These are phyloP conservation scores for Branchipolynoe longqiensis DNA, from an alignment of 2,888 invertebrate genomes.

Conservation along the genomic window DNA sequence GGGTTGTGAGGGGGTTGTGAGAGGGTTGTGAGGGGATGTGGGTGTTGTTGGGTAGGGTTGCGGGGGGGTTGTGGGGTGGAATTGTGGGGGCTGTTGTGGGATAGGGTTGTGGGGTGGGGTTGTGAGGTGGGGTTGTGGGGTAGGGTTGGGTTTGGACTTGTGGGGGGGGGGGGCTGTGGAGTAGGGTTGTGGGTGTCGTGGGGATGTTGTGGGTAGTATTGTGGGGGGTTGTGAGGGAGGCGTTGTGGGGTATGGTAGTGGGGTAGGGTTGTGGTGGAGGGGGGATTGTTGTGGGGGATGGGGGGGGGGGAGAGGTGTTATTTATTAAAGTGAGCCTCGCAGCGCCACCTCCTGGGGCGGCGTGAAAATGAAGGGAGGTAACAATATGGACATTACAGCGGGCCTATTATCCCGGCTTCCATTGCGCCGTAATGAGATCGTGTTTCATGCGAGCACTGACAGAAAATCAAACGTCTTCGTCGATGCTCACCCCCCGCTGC, in stretches of 20 bases:
- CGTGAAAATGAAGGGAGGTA: conserved; percentile 44
- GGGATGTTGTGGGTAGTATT: neutral
- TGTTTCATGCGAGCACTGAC: conserved; percentile 31
- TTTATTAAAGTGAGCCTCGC: conserved; percentile 3
- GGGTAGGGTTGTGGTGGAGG: neutral
- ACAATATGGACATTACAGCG: conserved; percentile 51
- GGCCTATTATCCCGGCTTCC: conserved; percentile 46
- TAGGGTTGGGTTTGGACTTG: neutral
- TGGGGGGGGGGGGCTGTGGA: too few relatives aligned
- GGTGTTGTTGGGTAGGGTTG: neutral
- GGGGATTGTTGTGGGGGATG: neutral
- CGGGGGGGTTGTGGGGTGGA: neutral
- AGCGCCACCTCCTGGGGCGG: conserved; percentile 23
- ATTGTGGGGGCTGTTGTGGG: neutral
- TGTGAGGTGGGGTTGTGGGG: neutral
- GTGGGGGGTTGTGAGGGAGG: neutral
- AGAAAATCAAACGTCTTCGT: conserved; percentile 45
- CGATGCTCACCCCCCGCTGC: neutral
- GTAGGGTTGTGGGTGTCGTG: neutral
- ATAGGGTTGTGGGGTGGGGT: neutral
- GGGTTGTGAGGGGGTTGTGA: neutral
- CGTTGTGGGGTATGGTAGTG: neutral
- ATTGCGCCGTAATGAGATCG: conserved; percentile 50
- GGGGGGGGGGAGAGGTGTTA: conserved; percentile 15
- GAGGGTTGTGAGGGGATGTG: neutral